These are phyloP conservation scores for Hippocampus comes DNA, from an alignment of 2,113 vertebrate species.

Conservation along the genomic window DNA sequence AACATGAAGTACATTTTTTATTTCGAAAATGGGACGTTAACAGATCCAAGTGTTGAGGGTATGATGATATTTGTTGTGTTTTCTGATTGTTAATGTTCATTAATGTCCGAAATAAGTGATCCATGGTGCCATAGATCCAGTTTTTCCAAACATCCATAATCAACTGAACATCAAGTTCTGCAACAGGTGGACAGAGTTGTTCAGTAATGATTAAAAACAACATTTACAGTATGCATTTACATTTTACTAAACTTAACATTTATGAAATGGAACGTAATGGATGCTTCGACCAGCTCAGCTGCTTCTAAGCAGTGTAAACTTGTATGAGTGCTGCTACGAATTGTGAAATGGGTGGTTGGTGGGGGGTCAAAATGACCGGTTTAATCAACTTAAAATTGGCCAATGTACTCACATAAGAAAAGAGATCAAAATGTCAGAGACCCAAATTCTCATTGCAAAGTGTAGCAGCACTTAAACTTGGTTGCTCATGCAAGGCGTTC, in stretches of 20 bases:
- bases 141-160: neutral
- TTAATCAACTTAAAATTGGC: neutral
- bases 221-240: neutral
- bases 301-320: neutral
- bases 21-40: neutral
- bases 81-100: neutral
- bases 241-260: neutral
- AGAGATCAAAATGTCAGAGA: neutral
- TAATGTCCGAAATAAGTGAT: neutral
- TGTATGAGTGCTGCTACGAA: neutral
- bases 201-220: neutral
- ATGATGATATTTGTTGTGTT: neutral
- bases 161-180: neutral
- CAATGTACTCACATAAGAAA: neutral
- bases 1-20: neutral
- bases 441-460: slow-evolving; percentile 1
- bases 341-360: neutral
- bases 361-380: neutral
- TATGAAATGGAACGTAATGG: no score
- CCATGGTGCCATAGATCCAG: neutral
- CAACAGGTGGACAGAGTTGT: neutral
- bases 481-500: slow-evolving; percentile 5
- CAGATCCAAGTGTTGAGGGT: neutral
- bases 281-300: neutral
- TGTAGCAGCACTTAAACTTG: slow-evolving; percentile 9